Base-by-base conservation (phyloP, 2,797 vertebrate species). In the Sebastes oblongus region DNA sequence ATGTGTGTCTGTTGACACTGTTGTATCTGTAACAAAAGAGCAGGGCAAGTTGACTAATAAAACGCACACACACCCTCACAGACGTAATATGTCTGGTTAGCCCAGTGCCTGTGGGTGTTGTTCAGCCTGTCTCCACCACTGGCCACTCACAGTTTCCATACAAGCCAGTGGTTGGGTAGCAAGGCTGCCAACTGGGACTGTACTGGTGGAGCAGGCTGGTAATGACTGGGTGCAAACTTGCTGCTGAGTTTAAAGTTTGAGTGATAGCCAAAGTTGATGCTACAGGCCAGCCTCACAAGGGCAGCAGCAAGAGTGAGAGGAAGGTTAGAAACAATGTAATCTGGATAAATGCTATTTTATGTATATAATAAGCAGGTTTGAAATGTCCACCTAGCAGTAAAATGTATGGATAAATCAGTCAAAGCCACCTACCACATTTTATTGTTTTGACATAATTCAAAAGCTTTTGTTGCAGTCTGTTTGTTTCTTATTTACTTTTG, bases 81-180 rank as follows among this genome's bases (percentile, higher is more conserved):
- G 69, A 81, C 5, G 11, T 42, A 42, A 78, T 69, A 25, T 60
- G 20, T 64, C 32, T 69, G 50, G 24, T 73, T 56, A 24, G 22
- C 29, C 27, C 30, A 14, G 75, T 66, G 29, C n/a, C 20, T 60
- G 70, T 67, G 67, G 80, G 42, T 62, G 75, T 67, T 61, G 54
- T 65, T 61, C 32, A 56, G 64, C n/a, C 46, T 77, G 71, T 77
- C 79, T 62, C 2, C n/a, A 46, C 25, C 25, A 27, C 27, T 25
- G 56, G 61, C 54, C 66, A 34, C 76, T 88, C 84, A 84, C 77
- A 83, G 39, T 90, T 90, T 89, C 81, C 88, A 77, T 75, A 32
- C 46, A 78, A 46, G 75, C 70, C 68, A 39, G 64, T 39, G 52
- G 64, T 81, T 86, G 55, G 46, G 72, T 32, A 30, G 42, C n/a